Evolutionary conservation across 2,113 vertebrate species (phyloP).

Genomic region (Campylomormyrus numenius): DNA sequence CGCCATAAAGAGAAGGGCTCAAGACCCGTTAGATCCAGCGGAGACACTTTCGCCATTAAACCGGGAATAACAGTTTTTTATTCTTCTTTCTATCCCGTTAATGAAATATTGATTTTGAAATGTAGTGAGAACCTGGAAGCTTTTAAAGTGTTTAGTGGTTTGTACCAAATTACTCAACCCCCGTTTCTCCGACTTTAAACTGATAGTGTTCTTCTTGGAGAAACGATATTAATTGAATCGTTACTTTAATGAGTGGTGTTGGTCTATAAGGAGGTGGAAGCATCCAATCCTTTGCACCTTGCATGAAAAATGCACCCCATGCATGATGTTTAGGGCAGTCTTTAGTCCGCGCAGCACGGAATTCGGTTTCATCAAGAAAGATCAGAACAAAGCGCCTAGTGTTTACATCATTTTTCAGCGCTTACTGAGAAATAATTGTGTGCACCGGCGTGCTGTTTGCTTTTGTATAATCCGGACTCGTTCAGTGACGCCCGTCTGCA

Average conservation of each 20-base stretch:
- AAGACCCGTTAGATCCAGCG: not conserved
- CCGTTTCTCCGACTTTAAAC: conserved; percentile 34
- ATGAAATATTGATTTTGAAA: conserved; percentile 67
- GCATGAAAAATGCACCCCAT: conserved; percentile 37
- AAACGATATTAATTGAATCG: conserved; percentile 15
- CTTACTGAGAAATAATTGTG: not conserved
- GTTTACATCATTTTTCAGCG: not conserved
- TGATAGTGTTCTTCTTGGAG: conserved; percentile 21
- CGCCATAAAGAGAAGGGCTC: not conserved
- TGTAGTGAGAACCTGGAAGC: conserved; percentile 48
- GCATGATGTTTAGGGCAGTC: conserved; percentile 18
- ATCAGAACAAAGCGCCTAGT: not conserved
- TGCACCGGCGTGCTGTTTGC: not conserved
- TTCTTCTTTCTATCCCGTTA: conserved; percentile 49
- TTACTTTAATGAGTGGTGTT: conserved; percentile 31
- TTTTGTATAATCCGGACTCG: not conserved
- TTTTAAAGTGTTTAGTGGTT: conserved; percentile 50
- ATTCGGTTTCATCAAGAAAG: not conserved
- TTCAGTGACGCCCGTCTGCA: not conserved
- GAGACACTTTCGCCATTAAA: not conserved
- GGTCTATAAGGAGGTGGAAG: conserved; percentile 24
- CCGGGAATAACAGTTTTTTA: conserved; percentile 38
- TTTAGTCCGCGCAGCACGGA: not conserved
- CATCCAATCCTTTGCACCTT: conserved; percentile 25
- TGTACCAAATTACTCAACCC: conserved; percentile 50